A percentile compares a stretch with the other conserved stretches of the same genome.
phyloP scores from a whole-genome alignment of 2,888 invertebrate genomes.

The Azorinus chamasolen region DNA sequence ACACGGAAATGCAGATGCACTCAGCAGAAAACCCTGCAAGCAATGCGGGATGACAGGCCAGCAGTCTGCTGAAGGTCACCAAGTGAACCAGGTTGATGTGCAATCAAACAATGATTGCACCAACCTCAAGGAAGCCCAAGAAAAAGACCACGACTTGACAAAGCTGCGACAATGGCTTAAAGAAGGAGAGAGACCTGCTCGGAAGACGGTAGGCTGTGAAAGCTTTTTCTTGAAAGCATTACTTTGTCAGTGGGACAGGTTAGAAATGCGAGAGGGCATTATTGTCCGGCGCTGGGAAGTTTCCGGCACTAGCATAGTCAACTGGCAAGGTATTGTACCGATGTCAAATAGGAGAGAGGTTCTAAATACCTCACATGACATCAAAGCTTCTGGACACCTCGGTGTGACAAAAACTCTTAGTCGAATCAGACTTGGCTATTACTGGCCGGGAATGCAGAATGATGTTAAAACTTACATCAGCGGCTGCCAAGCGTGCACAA shows the following conservation, averaged over 20 bases:
- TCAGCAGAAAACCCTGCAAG: constrained; percentile 25
- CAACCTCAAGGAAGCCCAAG: neutral
- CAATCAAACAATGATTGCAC: no score
- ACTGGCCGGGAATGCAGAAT: constrained; percentile 30
- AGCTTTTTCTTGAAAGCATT: constrained; percentile 14
- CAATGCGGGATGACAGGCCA: neutral
- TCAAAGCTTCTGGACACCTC: constrained; percentile 21
- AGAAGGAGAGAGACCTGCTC: neutral
- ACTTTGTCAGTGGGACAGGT: constrained; percentile 6
- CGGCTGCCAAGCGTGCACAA: constrained; percentile 14
- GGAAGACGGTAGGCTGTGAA: constrained; percentile 3
- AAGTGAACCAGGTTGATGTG: no score
- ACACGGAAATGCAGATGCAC: constrained; percentile 58
- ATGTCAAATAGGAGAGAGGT: constrained; percentile 8
- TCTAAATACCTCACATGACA: constrained; percentile 20
- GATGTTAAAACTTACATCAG: constrained; percentile 14
- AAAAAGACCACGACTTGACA: constrained; percentile 16
- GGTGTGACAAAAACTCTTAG: constrained; percentile 16
- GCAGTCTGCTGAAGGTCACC: no score
- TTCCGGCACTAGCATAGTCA: neutral
- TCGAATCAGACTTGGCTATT: constrained; percentile 12
- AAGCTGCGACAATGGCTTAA: constrained; percentile 13
- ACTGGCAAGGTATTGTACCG: constrained; percentile 10
- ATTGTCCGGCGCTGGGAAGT: neutral
- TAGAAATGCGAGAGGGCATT: neutral